These are phyloP conservation scores for Drosophila mercatorum DNA, from an alignment of 2,888 invertebrate genomes.

Conservation along the genomic window DNA sequence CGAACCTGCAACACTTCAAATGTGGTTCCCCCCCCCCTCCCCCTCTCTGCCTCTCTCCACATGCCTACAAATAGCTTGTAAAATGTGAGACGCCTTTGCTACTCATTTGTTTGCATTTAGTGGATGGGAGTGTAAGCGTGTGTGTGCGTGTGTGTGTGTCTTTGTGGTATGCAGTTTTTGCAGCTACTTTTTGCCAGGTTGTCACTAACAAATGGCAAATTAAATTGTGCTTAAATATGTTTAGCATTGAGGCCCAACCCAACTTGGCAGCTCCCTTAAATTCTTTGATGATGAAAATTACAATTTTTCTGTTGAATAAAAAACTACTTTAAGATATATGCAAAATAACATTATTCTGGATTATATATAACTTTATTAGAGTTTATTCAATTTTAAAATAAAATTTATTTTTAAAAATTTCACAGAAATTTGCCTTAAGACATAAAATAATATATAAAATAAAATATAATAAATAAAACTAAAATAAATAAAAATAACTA, in stretches of 20 bases:
- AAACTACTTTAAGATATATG: no score
- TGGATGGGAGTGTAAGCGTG: constrained; percentile 9
- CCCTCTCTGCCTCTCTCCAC: constrained; percentile 2
- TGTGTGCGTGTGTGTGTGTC: constrained; percentile 24
- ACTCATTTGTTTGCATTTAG: constrained; percentile 56
- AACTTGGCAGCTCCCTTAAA: not conserved
- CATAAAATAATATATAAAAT: no score
- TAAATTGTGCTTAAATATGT: constrained; percentile 75
- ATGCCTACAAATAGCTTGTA: constrained; percentile 28
- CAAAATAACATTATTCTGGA: not conserved
- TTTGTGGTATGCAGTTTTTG: constrained; percentile 53
- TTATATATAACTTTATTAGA: not conserved
- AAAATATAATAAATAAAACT: no score
- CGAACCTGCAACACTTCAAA: constrained; percentile 73
- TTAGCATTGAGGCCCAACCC: constrained; percentile 4
- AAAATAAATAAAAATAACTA: no score
- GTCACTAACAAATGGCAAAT: constrained; percentile 83
- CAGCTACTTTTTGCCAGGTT: constrained; percentile 54
- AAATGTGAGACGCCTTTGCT: constrained; percentile 42
- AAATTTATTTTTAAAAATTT: no score
- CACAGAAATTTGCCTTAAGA: no score
- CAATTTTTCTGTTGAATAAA: no score
- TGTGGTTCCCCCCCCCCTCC: constrained; percentile 34
- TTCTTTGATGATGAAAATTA: constrained; percentile 2
- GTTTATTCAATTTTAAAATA: no score